Evolutionary conservation across 2,888 invertebrate genomes (phyloP), one percentile per base, ranked within the genome.

Genomic region (Pyrrhopygopsis socrates): DNA sequence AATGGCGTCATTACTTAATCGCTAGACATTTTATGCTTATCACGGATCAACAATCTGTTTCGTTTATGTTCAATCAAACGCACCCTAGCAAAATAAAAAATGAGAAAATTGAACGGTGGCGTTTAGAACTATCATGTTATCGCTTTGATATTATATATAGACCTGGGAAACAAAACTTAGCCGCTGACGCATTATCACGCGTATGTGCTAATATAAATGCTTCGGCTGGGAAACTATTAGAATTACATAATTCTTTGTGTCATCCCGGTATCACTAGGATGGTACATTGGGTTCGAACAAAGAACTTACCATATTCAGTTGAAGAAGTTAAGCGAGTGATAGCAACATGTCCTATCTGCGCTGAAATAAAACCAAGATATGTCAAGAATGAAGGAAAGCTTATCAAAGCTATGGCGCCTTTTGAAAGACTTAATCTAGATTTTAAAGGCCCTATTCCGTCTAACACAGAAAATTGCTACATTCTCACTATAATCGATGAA

Each of bases 101-200:
- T 73, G 86, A 91, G 11, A 91, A 88, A 27, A 84, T 88, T 29
- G 58, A 85, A 63, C 63, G 90, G 29, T 89, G 88, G 88, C 78
- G 91, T 13, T 71, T 91, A 27, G 88, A 91, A 68, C 75, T 91
- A 11, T 79, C 91, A 1, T 74, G 74, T 38, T 93, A 80, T 34
- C 87, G 86, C 27, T 92, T 87, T 38, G 91, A 92, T 38, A 89
- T 92, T 22, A 82, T 89, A 30, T 92, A 92, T 50, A 60, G 87
- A 38, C 91, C 90, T 1, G 89, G 91, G 9, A 80, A 29, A 29
- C 73, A 89, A 20, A 92, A 92, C 67, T 45, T 22, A 29, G 90
- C 71, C 27, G 90, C 91, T 20, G 92, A 90, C 41, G 81, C 90
- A 8, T 58, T 88, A 34, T 88, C 89, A 4, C 29, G 89, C n/a